Conservation (phyloP, 2,797 vertebrate species). For the Tamandua tetradactyla region DNA sequence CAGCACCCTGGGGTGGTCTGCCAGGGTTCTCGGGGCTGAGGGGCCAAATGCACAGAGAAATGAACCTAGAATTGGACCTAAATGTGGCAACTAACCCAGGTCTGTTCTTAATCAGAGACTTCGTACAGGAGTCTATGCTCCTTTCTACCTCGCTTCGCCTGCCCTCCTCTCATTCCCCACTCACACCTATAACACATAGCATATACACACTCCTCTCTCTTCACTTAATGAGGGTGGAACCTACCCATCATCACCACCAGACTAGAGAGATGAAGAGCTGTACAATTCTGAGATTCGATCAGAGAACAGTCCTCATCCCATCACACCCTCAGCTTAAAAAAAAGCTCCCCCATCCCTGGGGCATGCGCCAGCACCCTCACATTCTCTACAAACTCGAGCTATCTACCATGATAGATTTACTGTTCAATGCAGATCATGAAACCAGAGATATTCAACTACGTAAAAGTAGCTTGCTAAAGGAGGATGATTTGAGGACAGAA, state of each 20-base stretch:
- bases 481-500: conserved; percentile 39
- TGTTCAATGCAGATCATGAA: background rate
- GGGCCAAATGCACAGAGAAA: background rate
- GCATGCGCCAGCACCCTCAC: background rate
- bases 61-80: background rate
- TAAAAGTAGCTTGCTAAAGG: conserved; percentile 19
- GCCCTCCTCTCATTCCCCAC: background rate
- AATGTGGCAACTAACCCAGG: background rate
- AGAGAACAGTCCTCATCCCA: background rate
- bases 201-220: background rate
- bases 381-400: background rate
- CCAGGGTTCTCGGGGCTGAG: background rate
- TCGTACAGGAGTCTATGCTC: background rate
- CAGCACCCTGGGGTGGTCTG: background rate
- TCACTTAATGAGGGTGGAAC: background rate
- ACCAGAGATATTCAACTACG: conserved; percentile 43
- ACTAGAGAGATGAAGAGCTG: background rate
- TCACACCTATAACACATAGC: background rate
- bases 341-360: conserved; percentile 31
- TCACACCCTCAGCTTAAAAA: background rate
- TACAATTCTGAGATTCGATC: background rate
- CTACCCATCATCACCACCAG: background rate
- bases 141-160: background rate
- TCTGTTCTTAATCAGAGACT: background rate
- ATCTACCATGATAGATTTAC: background rate